Conservation (phyloP, 1,140 invertebrate genomes). For the Nasonia longicornis region DNA sequence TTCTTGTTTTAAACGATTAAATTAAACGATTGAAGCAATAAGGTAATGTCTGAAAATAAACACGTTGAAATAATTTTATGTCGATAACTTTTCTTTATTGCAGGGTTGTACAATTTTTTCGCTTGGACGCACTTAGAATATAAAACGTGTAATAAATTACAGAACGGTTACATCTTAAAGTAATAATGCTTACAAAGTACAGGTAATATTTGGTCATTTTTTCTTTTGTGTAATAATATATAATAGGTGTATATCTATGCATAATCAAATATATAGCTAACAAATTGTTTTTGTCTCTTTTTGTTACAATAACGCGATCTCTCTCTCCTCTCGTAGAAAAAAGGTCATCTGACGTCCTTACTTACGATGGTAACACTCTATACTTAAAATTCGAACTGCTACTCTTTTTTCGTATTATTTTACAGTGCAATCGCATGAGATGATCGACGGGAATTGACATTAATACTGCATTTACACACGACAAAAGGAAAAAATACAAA, state of each 20-base stretch:
- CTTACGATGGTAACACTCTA: slow-evolving; percentile 56
- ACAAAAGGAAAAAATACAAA: slow-evolving; percentile 21
- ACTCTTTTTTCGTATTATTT: slow-evolving; percentile 24
- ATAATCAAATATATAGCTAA: slow-evolving; percentile 42
- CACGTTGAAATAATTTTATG: slow-evolving; percentile 30
- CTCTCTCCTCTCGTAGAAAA: slow-evolving; percentile 5
- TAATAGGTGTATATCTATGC: slow-evolving; percentile 37
- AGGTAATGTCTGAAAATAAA: slow-evolving; percentile 11
- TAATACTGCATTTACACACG: slow-evolving; percentile 60
- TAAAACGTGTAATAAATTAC: slow-evolving; percentile 66
- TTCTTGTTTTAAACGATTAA: not conserved
- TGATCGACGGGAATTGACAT: slow-evolving; percentile 41
- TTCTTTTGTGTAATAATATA: slow-evolving; percentile 43
- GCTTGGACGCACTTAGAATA: slow-evolving; percentile 46
- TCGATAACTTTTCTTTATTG: slow-evolving; percentile 47
- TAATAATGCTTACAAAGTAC: slow-evolving; percentile 59
- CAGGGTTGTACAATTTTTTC: slow-evolving; percentile 40
- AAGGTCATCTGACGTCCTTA: slow-evolving; percentile 15
- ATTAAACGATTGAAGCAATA: not conserved
- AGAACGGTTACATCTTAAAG: slow-evolving; percentile 50
- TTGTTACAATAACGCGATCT: slow-evolving; percentile 14
- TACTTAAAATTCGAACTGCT: slow-evolving; percentile 39
- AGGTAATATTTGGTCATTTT: slow-evolving; percentile 69
- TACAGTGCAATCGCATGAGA: slow-evolving; percentile 4
- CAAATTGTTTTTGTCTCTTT: slow-evolving; percentile 40